Evolutionary conservation across 2,888 invertebrate genomes (phyloP), one percentile per base, ranked within the genome.

Genomic region (Ectemnius cavifrons): DNA sequence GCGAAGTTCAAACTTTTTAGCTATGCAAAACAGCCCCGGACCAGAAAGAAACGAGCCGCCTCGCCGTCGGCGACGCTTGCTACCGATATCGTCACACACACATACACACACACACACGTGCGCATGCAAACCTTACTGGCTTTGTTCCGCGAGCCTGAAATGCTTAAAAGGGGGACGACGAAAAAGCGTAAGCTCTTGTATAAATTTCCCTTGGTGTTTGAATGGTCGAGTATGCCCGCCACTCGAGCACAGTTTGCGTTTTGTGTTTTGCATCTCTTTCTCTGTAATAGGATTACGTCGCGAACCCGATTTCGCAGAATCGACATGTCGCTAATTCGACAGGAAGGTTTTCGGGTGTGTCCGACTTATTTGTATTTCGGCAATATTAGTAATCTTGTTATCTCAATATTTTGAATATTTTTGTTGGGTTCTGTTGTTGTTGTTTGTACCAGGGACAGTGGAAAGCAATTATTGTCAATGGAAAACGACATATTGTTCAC

Each of bases 1-100:
- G 77, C 73, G 69, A 78, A 77, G 71, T 71, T 75, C 69, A 71
- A 77, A 83, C 81, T 82, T 82, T 82, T 83, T 79, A 83, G 75
- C 61, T 73, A 69, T 60, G 77, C 83, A 64, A 72, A 79, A 77
- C 79, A 66, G 69, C 57, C 64, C 14, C 37, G 20, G 28, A 20
- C 18, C 13, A 27, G 13, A 14, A 59, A 58, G 37, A 61, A 63
- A 46, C 23, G 45, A 11, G 23, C 37, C 27, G 27, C 4, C 11
- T 13, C 1, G 13, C 16, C 20, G 6, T 6, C 16, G 16, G 28
- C 63, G 49, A 13, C 45, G 13, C 23, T 11, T 45, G 61, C 74
- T 75, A 75, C 75, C 59, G 63, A 69, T 56, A 65, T 52, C 52
- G n/a, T 4, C 52, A 11, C n/a, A 16, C n/a, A 16, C 16, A 13